Conservation (phyloP, 2,113 vertebrate species). For the Thymallus thymallus region DNA sequence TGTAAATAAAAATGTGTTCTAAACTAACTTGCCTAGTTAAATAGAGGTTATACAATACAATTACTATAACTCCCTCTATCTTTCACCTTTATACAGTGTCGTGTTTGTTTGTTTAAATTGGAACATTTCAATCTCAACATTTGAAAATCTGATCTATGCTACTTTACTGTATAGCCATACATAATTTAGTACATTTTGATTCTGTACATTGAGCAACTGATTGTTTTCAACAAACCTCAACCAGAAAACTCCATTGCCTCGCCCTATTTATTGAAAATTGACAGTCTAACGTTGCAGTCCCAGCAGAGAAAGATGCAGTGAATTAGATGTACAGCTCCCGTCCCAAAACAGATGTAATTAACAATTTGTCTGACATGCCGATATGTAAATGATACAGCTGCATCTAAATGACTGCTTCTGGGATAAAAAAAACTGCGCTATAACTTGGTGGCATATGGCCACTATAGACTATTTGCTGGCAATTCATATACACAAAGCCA, state of each 20-base stretch:
- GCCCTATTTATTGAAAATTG: background rate
- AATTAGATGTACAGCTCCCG: slow-evolving; percentile 29
- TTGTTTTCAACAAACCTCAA: slow-evolving; percentile 8
- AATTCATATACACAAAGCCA: slow-evolving; percentile 64
- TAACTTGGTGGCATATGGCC: slow-evolving; percentile 72
- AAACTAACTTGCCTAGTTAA: no score
- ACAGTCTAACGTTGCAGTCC: background rate
- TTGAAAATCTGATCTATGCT: no score
- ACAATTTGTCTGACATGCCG: slow-evolving; percentile 58
- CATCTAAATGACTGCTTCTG: slow-evolving; percentile 53
- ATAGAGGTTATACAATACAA: no score
- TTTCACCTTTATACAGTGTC: background rate
- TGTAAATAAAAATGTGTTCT: no score
- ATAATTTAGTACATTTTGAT: no score
- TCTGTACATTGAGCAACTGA: background rate
- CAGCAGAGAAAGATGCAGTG: background rate
- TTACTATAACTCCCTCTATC: no score
- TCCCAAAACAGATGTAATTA: slow-evolving; percentile 24
- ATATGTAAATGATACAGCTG: slow-evolving; percentile 65
- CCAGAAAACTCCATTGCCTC: background rate
- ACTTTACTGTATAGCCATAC: no score
- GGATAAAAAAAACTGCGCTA: slow-evolving; percentile 33
- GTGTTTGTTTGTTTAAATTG: background rate
- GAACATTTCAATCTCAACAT: background rate
- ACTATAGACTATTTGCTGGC: slow-evolving; percentile 62